Conservation (phyloP, 2,797 vertebrate species). For the Perodicticus potto region DNA sequence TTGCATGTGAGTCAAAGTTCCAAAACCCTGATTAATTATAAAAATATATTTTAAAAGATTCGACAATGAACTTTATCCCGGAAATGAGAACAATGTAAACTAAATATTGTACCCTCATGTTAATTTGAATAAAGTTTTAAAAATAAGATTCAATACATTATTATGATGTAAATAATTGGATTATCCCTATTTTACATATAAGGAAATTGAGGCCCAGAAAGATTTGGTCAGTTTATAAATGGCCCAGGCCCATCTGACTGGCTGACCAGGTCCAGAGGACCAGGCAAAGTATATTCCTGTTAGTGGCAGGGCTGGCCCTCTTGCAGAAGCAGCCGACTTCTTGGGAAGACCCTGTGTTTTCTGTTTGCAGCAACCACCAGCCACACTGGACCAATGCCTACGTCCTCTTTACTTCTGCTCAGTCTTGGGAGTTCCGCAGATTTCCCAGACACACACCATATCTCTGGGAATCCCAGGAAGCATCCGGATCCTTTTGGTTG, state of each 20-base stretch:
- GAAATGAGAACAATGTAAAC: no score
- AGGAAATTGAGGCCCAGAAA: background rate
- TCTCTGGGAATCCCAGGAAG: background rate
- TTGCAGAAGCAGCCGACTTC: background rate
- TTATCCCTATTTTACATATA: background rate
- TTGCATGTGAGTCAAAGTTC: background rate
- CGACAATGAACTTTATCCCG: no score
- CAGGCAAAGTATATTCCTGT: background rate
- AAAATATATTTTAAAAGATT: background rate
- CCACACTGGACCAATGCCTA: background rate
- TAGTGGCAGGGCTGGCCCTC: background rate
- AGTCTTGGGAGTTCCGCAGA: background rate
- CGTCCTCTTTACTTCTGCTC: background rate
- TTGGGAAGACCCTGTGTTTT: background rate
- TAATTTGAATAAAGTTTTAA: no score
- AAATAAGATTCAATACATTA: background rate
- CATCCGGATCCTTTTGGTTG: background rate
- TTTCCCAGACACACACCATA: background rate
- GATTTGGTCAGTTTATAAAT: background rate
- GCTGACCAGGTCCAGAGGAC: background rate
- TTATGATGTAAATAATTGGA: background rate
- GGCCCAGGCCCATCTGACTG: background rate
- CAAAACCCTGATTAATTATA: conserved; percentile 5
- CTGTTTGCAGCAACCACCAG: background rate
- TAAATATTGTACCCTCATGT: no score